These are phyloP conservation scores for Archaeoteleia sp. DNA, from an alignment of 2,888 invertebrate genomes.

Conservation along the genomic window DNA sequence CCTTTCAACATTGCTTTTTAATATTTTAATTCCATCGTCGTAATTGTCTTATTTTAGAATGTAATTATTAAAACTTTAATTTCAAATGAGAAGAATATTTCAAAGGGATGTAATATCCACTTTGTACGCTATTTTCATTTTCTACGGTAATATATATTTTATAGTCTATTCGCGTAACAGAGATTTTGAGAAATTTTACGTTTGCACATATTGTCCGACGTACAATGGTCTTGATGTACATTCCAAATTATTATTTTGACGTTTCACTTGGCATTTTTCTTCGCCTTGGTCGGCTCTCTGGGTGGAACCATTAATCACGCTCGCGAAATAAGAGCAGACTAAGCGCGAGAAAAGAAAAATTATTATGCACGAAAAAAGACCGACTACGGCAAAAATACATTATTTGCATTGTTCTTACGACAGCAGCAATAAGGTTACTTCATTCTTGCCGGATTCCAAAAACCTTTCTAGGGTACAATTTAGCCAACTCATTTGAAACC, in stretches of 20 bases:
- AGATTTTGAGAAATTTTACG: conserved; percentile 38
- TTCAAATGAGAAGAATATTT: no score
- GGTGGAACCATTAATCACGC: conserved; percentile 64
- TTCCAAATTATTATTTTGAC: conserved; percentile 66
- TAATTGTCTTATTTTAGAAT: no score
- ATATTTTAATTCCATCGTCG: no score
- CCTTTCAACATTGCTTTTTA: no score
- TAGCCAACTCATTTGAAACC: no score
- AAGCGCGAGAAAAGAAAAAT: conserved; percentile 60
- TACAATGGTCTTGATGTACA: conserved; percentile 58
- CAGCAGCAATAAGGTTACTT: conserved; percentile 25
- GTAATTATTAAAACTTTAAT: no score
- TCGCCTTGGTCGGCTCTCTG: conserved; percentile 41
- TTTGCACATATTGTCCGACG: conserved; percentile 28
- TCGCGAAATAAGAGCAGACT: conserved; percentile 59
- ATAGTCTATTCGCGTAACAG: neutral
- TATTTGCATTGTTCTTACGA: conserved; percentile 43
- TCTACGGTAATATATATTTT: neutral
- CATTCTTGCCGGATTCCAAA: no score
- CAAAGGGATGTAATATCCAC: neutral
- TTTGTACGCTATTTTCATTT: neutral
- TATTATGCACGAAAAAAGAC: conserved; percentile 57
- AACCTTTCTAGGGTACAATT: no score
- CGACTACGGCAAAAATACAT: conserved; percentile 29
- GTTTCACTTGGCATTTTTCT: conserved; percentile 57